Conservation (phyloP, 2,113 vertebrate species). For the human region GRCh38 chr15:85967501-85968000, state of each 20-base stretch:
- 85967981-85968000: not conserved
- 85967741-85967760: not conserved
- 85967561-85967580: constrained; percentile 58
- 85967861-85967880: not conserved
- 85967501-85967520: constrained; percentile 65
- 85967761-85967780: not conserved
- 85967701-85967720: constrained; percentile 24
- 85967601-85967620: constrained; percentile 40
- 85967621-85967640: constrained; percentile 39
- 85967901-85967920: not conserved
- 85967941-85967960: not conserved
- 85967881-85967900: not conserved
- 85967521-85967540: constrained; percentile 52
- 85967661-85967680: not conserved
- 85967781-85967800: not conserved
- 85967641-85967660: not conserved
- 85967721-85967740: not conserved
- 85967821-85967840: not conserved
- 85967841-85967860: not conserved
- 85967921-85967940: not conserved
- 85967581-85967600: constrained; percentile 61
- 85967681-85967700: constrained; percentile 2
- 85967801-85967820: not conserved
- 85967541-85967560: constrained; percentile 54
- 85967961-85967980: not conserved